Percentiles rank a stretch among this genome's conserved stretches.
Evolutionary conservation across 2,888 invertebrate species (phyloP).

Genomic region (Nomada lathburiana): DNA sequence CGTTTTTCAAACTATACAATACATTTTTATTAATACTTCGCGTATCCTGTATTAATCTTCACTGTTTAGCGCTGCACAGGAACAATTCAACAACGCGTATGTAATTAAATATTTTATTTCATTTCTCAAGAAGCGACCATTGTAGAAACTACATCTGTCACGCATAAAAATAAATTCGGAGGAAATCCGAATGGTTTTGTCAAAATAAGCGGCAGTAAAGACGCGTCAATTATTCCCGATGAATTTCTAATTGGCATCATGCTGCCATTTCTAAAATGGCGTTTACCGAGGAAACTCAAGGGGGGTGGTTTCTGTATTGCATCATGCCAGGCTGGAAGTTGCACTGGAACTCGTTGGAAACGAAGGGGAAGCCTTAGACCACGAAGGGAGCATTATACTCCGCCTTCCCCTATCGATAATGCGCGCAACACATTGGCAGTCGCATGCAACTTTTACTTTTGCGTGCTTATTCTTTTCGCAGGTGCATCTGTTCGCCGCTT

Average conservation of each 20-base stretch:
- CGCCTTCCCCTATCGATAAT: conserved; percentile 67
- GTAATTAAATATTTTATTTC: too few relatives aligned
- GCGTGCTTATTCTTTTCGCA: conserved; percentile 26
- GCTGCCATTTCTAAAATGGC: conserved; percentile 71
- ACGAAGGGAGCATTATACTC: conserved; percentile 64
- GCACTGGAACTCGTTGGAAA: conserved; percentile 49
- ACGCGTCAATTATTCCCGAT: conserved; percentile 22
- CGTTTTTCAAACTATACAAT: too few relatives aligned
- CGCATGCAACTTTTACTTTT: conserved; percentile 57
- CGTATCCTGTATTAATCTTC: too few relatives aligned
- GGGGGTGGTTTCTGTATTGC: conserved; percentile 52
- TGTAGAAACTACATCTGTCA: too few relatives aligned
- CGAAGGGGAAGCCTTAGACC: conserved; percentile 65
- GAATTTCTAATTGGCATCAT: conserved; percentile 23
- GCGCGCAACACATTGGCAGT: conserved; percentile 52
- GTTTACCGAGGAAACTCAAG: conserved; percentile 44
- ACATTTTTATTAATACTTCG: too few relatives aligned
- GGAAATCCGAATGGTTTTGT: too few relatives aligned
- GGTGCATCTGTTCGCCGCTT: conserved; percentile 37
- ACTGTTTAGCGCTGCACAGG: too few relatives aligned
- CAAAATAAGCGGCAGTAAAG: not conserved
- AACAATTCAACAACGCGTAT: too few relatives aligned
- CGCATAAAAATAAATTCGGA: too few relatives aligned
- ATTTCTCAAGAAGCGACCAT: too few relatives aligned
- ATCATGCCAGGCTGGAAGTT: conserved; percentile 47